Percentiles rank a stretch among this genome's conserved stretches.
Evolutionary conservation across 1,140 invertebrate genomes (phyloP).

Genomic region (Formica selysi): DNA sequence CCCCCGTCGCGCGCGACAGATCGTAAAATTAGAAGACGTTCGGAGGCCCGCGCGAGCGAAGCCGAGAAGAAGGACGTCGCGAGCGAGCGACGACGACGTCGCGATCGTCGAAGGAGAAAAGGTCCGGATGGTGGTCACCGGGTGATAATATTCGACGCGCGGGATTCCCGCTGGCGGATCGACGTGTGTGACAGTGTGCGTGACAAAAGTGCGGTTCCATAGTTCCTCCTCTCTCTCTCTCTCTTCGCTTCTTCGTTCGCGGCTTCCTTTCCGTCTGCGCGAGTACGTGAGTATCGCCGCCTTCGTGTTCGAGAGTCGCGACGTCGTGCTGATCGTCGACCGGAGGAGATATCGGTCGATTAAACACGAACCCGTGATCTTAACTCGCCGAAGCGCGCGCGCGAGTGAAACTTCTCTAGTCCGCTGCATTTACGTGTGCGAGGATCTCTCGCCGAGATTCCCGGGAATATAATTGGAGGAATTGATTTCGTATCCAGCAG

Average conservation of each 20-base stretch:
- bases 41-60: slow-evolving; percentile 70
- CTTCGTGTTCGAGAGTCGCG: background rate
- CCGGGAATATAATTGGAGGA: slow-evolving; percentile 51
- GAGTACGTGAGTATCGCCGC: background rate
- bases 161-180: background rate
- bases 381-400: background rate
- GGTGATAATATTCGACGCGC: slow-evolving; percentile 47
- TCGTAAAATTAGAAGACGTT: slow-evolving; percentile 81
- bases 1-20: slow-evolving; percentile 79
- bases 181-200: slow-evolving; percentile 30
- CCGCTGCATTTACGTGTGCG: slow-evolving; percentile 71
- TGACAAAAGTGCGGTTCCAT: slow-evolving; percentile 61
- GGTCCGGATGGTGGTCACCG: slow-evolving; percentile 33
- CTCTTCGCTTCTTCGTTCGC: slow-evolving; percentile 19
- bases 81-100: slow-evolving; percentile 39
- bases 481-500: slow-evolving; percentile 57
- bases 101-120: background rate
- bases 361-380: background rate
- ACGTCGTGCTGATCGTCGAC: background rate
- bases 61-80: slow-evolving; percentile 14
- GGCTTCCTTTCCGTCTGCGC: background rate
- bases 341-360: background rate
- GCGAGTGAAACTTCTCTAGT: slow-evolving; percentile 70
- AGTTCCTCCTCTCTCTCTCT: slow-evolving; percentile 64
- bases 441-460: slow-evolving; percentile 6